A percentile compares a stretch with the other conserved stretches of the same genome.
Evolutionary conservation across 2,888 invertebrate species (phyloP).

Genomic region (Mycalesis mineus): DNA sequence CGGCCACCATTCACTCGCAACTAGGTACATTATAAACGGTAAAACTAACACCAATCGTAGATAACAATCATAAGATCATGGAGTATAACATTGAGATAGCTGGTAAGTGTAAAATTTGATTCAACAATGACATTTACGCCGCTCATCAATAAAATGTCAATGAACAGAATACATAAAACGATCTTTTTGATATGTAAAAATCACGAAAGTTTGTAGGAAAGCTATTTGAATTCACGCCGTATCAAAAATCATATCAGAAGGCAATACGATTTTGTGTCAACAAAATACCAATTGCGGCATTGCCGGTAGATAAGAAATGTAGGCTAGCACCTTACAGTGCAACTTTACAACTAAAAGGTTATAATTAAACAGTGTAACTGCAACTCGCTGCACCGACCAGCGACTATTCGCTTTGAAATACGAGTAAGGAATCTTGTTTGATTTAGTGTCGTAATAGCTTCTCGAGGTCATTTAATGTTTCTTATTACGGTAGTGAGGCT

Average conservation of each 20-base stretch:
- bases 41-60: slow-evolving; percentile 6
- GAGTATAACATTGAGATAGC: background rate
- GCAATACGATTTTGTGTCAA: slow-evolving; percentile 31
- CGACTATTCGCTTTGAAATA: slow-evolving; percentile 19
- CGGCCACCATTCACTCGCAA: background rate
- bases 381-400: slow-evolving; percentile 1
- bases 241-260: slow-evolving; percentile 12
- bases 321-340: slow-evolving; percentile 37
- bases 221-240: background rate
- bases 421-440: slow-evolving; percentile 20
- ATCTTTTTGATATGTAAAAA: background rate
- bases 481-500: slow-evolving; percentile 7
- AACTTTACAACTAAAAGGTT: slow-evolving; percentile 17
- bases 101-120: background rate
- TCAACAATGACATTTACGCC: background rate
- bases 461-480: slow-evolving; percentile 17
- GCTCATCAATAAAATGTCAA: background rate
- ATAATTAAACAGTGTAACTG: slow-evolving; percentile 21
- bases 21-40: slow-evolving; percentile 2
- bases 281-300: slow-evolving; percentile 44
- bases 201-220: too few relatives aligned
- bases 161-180: background rate
- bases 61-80: background rate
- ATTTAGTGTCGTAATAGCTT: slow-evolving; percentile 17
- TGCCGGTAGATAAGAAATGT: slow-evolving; percentile 45